Evolutionary conservation across 2,797 vertebrate species (phyloP).

Genomic region (Typhlichthys subterraneus): DNA sequence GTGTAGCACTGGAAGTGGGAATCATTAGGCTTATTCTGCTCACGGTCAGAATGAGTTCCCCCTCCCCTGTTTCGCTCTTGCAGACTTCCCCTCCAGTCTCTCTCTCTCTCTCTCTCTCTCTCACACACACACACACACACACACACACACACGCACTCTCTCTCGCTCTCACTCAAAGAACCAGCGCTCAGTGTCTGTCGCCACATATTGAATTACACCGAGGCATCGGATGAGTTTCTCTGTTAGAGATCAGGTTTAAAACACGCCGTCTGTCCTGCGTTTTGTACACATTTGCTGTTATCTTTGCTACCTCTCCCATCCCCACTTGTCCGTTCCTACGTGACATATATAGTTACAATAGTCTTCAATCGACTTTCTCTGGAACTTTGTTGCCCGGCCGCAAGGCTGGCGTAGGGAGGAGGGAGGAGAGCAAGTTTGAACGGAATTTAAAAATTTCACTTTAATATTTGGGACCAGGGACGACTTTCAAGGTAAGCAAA

Average conservation of each 20-base stretch:
- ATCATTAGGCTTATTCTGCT: not conserved
- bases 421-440: not conserved
- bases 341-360: not conserved
- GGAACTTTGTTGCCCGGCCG: slow-evolving; percentile 33
- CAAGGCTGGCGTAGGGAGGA: not conserved
- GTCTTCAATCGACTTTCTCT: slow-evolving; percentile 19
- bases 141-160: not conserved
- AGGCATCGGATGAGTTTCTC: slow-evolving; percentile 44
- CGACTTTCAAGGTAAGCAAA: slow-evolving; percentile 42
- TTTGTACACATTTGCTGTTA: not conserved
- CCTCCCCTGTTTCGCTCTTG: not conserved
- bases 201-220: slow-evolving; percentile 45
- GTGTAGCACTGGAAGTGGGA: no score
- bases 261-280: not conserved
- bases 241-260: slow-evolving; percentile 43
- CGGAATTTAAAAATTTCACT: slow-evolving; percentile 11
- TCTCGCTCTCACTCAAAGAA: slow-evolving; percentile 17
- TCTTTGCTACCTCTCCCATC: not conserved
- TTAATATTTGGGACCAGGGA: slow-evolving; percentile 3
- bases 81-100: not conserved
- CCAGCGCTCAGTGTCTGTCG: slow-evolving; percentile 40
- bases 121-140: not conserved
- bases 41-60: slow-evolving; percentile 7
- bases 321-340: not conserved
- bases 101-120: not conserved